Evolutionary conservation across 2,797 vertebrate genomes (phyloP).

Genomic region (Limosa lapponica): DNA sequence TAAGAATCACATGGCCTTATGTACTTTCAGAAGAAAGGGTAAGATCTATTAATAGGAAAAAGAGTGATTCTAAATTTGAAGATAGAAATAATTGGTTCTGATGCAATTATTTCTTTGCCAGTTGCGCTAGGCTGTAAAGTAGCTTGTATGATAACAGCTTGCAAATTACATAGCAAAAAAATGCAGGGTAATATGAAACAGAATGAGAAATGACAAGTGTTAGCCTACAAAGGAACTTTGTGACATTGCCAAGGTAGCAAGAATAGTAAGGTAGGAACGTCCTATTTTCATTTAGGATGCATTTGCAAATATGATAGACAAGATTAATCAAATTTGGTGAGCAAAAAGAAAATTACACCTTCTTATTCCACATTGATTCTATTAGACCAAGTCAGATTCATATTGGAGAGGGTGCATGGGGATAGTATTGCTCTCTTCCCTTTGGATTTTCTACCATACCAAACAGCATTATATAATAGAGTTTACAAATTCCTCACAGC

Average conservation of each 20-base stretch:
- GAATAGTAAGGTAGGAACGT: neutral
- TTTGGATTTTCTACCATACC: neutral
- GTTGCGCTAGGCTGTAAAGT: neutral
- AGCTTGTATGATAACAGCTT: slow-evolving; percentile 1
- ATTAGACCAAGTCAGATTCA: neutral
- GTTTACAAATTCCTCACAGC: neutral
- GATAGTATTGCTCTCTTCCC: neutral
- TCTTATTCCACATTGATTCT: neutral
- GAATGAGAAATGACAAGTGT: neutral
- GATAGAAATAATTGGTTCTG: slow-evolving; percentile 8
- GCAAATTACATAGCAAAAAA: neutral
- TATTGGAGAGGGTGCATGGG: neutral
- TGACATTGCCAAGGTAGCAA: neutral
- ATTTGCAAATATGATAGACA: neutral
- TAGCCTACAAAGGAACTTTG: neutral
- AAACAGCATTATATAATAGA: neutral
- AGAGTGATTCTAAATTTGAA: neutral
- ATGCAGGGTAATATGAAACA: neutral
- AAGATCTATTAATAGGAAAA: slow-evolving; percentile 1
- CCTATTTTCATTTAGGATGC: neutral
- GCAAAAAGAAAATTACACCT: neutral
- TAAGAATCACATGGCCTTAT: neutral
- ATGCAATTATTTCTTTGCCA: slow-evolving; percentile 16
- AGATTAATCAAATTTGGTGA: neutral
- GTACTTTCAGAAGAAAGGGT: neutral